Evolutionary conservation across 1,140 invertebrate genomes (phyloP), one percentile per base, ranked within the genome.

Genomic region (Pseudomyrmex concolor): DNA sequence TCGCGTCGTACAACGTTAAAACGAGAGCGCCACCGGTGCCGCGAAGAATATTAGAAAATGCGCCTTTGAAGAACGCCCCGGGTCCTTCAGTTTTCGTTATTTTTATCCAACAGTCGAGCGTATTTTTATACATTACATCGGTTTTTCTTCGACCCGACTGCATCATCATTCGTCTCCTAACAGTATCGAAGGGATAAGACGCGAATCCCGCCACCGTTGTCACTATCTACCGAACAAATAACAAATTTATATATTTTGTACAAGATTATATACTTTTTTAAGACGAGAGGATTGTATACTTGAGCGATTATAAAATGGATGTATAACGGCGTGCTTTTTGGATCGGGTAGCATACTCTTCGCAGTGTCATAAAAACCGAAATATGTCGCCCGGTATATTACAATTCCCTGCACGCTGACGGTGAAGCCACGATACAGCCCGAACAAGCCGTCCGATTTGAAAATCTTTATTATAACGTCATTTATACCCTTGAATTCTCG

Each of bases 321-420:
- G n/a, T 94, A 90, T 90, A 98, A 94, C 81, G 96, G 96, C 82
- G 97, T 97, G 90, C 97, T 97, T 94, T 97, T 97, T 7, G 96
- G 96, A 86, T 98, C 97, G 9, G 97, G 96, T 72, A 98, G 91
- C 95, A 98, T 97, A 86, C 97, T 97, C 93, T 98, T 97, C 84
- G 97, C 96, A 76, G 98, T 98, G 93, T 99, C 98, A 91, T 97
- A 99, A 94, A 98, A 97, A 87, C 98, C 98, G 92, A 99, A 99
- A 95, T 98, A 99, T 64, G 97, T 97, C 19, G 98, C 98, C 93
- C 98, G 95, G 93, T 97, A 97, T 92, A 97, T 97, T 72, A 97
- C 97, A 90, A 97, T 97, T 94, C 97, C 97, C 94, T 98, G 97
- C 50, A 98, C 98, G 22, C 98, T 99, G 86, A 98, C 98, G 82